Base-by-base conservation (phyloP, 2,888 invertebrate species). In the Drosophila eohydei region DNA sequence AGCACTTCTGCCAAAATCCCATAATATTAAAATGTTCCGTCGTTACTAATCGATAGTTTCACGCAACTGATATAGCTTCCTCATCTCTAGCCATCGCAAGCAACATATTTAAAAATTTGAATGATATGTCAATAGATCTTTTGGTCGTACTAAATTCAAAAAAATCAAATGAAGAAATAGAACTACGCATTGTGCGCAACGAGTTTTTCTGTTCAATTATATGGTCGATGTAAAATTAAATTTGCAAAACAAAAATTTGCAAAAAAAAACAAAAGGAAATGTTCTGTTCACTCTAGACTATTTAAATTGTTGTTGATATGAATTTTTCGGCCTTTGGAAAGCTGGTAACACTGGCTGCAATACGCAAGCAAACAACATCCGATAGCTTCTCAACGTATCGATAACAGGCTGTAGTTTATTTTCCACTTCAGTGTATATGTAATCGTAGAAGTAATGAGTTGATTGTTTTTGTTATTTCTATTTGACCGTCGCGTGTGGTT, bases 381-480 rank as follows among this genome's bases (percentile, higher is more conserved):
- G 73, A 73, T 73, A 61, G 6, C 9, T 57, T 14, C 0, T 12
- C 3, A 44, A 44, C 43, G 14, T 67, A 77, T 77, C 75, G 75
- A 72, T 76, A 56, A 34, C 34, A 43, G 28, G 34, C 16, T 36
- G 38, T 46, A 52, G 62, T 73, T 78, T 58, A 73, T 66, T 65
- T 73, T 66, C 60, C 66, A 74, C 56, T 57, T 74, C 48, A 74
- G 79, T 78, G 70, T 77, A 67, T 71, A 74, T 78, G 71, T 78
- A 77, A 77, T 78, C 74, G 74, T 59, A 60, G 52, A 70, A 74
- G 78, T 61, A 78, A 70, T 74, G 46, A 74, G 79, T 67, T 78
- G 66, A 74, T 74, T 78, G 78, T 78, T 78, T 77, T 78, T 77
- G 73, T 78, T 77, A 66, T 67, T 74, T 67, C 67, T 36, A 30